Evolutionary conservation across 92 coral and sea anemone species (phyloP).

Genomic region (Siderastrea siderea): DNA sequence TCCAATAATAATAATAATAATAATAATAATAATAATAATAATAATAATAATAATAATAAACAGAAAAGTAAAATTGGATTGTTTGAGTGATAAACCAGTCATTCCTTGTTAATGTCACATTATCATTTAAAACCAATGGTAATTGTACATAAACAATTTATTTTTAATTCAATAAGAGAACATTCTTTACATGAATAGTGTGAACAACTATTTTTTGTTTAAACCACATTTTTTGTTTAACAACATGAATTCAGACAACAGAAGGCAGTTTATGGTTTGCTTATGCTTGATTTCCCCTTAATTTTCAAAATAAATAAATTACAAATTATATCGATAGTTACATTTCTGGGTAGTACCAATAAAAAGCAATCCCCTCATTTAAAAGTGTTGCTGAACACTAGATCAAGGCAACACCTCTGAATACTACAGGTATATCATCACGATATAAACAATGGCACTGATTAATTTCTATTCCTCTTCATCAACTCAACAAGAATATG

Average conservation of each 20-base stretch:
- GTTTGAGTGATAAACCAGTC: constrained; percentile 12
- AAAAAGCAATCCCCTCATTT: constrained; percentile 15
- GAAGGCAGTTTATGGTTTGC: background rate
- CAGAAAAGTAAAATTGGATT: constrained; percentile 1
- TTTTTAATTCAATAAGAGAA: background rate
- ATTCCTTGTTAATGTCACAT: too few species aligned
- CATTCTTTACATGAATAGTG: background rate
- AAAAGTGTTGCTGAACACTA: constrained; percentile 16
- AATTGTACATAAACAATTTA: background rate
- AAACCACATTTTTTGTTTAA: too few species aligned
- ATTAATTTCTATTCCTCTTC: constrained; percentile 25
- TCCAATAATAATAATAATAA: background rate
- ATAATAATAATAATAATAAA: too few species aligned
- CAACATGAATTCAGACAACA: background rate
- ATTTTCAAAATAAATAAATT: constrained; percentile 34
- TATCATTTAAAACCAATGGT: too few species aligned
- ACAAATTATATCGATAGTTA: constrained; percentile 9
- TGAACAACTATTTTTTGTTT: background rate
- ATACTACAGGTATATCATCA: constrained; percentile 19
- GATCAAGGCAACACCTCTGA: constrained; percentile 40
- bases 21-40: too few species aligned
- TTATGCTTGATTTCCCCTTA: constrained; percentile 19
- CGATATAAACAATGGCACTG: background rate
- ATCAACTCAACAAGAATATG: constrained; percentile 61
- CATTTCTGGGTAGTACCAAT: constrained; percentile 20